Evolutionary conservation across 1,140 invertebrate species (phyloP), one percentile per base, ranked within the genome.

Genomic region (Lucilia sericata): DNA sequence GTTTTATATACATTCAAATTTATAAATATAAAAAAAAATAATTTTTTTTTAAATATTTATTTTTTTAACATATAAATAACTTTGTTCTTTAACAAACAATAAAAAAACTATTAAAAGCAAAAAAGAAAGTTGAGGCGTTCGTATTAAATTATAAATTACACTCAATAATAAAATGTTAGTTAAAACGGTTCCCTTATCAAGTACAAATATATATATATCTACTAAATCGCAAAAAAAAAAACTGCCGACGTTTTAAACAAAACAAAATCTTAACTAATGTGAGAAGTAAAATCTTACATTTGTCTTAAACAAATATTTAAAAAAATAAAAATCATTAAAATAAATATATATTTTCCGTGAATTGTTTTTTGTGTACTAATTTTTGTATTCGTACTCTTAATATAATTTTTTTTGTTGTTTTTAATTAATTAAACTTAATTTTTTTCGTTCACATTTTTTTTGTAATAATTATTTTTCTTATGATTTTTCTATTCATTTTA

Each of bases 281-380:
- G 65, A 70, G 65, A 70, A 70, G 65, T 70, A 70, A 70, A 70
- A 70, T 70, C 21, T 70, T 70, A 70, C 65, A 70, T 70, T 70
- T 70, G 65, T 70, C 8, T 70, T 21, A 9, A 21, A 12, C 7
- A 10, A 70, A 21, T 10, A 70, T 25, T 2, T 7, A 21, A 70
- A 21, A 21, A 19, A 21, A 70, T 0, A 19, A 70, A 70, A 19
- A 70, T 70, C 19, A 70, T 5, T 19, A 19, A 47, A 51, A 25
- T 21, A 49, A 49, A 80, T 80, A 80, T 80, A 80, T 80, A 80
- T 80, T 80, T 80, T 80, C 42, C 42, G 47, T 49, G 21, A 83
- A 83, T 74, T 74, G 74, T 83, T 70, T 74, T 74, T 83, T 74
- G 82, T 70, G 65, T 74, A 83, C 74, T 83, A 70, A 74, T 80